Percentiles rank a stretch among this genome's conserved stretches.
Evolutionary conservation across 23 tunicate genomes (phyloP).

Genomic region (Halocynthia aurantium): DNA sequence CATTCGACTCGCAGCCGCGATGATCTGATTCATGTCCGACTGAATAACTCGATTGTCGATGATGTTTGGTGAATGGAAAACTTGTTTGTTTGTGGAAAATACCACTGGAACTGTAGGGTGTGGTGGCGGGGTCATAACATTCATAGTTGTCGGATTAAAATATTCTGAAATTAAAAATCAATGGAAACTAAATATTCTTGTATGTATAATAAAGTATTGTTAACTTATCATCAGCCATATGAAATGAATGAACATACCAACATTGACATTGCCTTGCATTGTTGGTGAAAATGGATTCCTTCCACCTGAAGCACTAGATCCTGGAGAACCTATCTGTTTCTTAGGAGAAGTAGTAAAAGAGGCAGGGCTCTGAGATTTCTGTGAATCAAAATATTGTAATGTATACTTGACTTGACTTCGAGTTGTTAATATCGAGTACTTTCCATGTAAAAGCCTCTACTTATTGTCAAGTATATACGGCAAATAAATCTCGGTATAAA

Average conservation of each 20-base stretch:
- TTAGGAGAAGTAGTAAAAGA: constrained; percentile 10
- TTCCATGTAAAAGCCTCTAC: neutral
- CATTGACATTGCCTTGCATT: neutral
- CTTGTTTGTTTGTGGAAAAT: constrained; percentile 7
- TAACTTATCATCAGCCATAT: neutral
- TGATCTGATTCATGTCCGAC: too few species aligned
- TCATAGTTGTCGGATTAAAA: constrained; percentile 16
- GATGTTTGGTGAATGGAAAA: neutral
- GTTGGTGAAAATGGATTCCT: neutral
- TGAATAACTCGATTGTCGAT: neutral
- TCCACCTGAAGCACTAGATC: constrained; percentile 1
- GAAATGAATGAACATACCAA: neutral
- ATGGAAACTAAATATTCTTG: too few species aligned
- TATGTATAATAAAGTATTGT: neutral
- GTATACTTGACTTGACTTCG: neutral
- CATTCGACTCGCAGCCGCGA: too few species aligned
- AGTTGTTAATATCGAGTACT: neutral
- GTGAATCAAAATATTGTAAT: neutral
- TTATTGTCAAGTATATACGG: neutral
- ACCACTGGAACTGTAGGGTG: constrained; percentile 12
- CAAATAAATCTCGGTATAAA: neutral
- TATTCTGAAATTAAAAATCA: neutral
- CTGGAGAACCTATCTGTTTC: constrained; percentile 6
- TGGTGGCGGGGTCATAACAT: constrained; percentile 24
- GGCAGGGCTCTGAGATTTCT: constrained; percentile 21